These are phyloP conservation scores for Lytechinus pictus DNA, from an alignment of 35 echinoderm and acorn worm genomes.

Conservation along the genomic window DNA sequence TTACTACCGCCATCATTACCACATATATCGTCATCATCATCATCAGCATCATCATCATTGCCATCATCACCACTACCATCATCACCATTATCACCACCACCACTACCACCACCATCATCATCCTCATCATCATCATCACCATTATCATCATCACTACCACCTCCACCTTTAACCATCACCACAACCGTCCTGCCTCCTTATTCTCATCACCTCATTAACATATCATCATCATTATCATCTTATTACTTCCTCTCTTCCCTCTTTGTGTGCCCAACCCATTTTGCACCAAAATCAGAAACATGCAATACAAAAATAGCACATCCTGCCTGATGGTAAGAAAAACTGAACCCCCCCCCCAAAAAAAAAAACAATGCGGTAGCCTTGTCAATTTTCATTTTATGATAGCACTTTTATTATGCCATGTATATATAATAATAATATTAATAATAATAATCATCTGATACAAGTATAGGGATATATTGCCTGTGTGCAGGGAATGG, in stretches of 20 bases:
- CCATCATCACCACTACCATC: not conserved
- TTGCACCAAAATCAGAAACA: too few relatives aligned
- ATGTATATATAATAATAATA: conserved; percentile 38
- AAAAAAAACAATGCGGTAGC: not conserved
- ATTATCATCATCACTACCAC: conserved; percentile 13
- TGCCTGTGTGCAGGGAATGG: conserved; percentile 15
- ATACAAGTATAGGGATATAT: conserved; percentile 42
- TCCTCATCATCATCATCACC: not conserved
- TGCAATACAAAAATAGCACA: too few relatives aligned
- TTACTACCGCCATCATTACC: conserved; percentile 8
- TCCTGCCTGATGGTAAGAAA: too few relatives aligned
- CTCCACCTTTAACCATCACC: not conserved
- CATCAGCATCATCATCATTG: not conserved
- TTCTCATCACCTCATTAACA: not conserved
- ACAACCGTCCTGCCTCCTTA: not conserved
- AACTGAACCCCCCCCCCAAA: not conserved
- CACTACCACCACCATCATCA: not conserved
- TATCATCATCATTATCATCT: conserved; percentile 9
- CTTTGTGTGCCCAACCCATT: too few relatives aligned
- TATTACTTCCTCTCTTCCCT: too few relatives aligned
- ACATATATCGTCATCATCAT: not conserved
- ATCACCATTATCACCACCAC: not conserved
- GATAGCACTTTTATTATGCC: conserved; percentile 45
- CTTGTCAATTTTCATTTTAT: not conserved
- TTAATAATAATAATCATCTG: conserved; percentile 40